These are phyloP conservation scores for Sardina pilchardus DNA, from an alignment of 2,113 vertebrate genomes.

Conservation along the genomic window DNA sequence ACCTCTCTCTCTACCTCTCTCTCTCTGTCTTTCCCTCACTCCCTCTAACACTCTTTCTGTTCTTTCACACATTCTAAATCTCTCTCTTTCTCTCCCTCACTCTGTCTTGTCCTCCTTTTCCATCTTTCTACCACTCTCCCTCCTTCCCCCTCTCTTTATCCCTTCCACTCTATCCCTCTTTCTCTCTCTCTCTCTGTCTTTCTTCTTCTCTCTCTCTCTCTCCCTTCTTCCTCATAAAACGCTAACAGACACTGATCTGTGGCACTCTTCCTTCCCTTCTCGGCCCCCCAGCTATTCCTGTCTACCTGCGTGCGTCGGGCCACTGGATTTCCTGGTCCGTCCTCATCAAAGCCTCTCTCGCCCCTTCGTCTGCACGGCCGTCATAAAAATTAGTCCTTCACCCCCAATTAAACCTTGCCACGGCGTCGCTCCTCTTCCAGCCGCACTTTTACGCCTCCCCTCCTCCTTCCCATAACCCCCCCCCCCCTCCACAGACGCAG, in stretches of 20 bases:
- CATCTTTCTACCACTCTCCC: not conserved
- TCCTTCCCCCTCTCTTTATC: conserved; percentile 41
- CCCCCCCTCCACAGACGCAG: conserved; percentile 13
- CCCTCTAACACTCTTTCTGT: not conserved
- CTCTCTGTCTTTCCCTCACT: conserved; percentile 33
- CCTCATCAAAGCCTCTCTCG: conserved; percentile 56
- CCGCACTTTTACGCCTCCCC: not conserved
- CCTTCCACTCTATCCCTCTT: conserved; percentile 23
- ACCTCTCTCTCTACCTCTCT: not conserved
- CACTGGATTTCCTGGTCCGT: conserved; percentile 40
- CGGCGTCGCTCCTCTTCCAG: conserved; percentile 40
- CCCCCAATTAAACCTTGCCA: conserved; percentile 50
- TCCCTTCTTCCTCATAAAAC: conserved; percentile 43
- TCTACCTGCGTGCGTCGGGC: conserved; percentile 42
- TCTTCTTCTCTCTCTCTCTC: conserved; percentile 44
- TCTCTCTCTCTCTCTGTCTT: not conserved
- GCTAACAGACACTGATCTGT: conserved; percentile 50
- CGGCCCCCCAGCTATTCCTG: conserved; percentile 47
- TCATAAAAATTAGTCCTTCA: conserved; percentile 53
- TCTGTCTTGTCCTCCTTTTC: not conserved
- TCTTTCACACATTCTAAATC: conserved; percentile 26
- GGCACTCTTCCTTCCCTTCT: conserved; percentile 32
- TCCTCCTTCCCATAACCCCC: not conserved
- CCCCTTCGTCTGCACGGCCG: conserved; percentile 31
- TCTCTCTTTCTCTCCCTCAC: conserved; percentile 16